Evolutionary conservation across 2,797 vertebrate genomes (phyloP), one percentile per base, ranked within the genome.

Genomic region (Pseudotriccus pelzelni): DNA sequence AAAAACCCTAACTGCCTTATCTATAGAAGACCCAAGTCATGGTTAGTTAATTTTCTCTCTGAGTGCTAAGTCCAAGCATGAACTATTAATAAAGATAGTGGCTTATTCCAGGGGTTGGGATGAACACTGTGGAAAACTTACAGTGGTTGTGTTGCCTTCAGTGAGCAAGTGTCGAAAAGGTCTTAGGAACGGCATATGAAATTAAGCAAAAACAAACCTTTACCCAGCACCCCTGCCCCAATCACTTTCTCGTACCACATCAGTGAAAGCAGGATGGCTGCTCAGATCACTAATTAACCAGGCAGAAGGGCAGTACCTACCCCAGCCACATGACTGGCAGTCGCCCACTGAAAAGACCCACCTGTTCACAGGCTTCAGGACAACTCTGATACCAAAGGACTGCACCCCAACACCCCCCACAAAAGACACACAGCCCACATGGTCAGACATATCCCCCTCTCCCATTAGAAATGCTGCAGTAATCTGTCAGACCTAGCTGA

Each of bases 351-450:
- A 10, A 12, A 28, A 41, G 25, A 23, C 7, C 39, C 47, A 27
- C 1, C 34, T 36, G 3, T 1, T 55, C 52, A n/a, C 30, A 50
- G 75, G 21, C 49, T 30, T 44, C 34, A 8, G 1, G 34, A n/a
- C 25, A 67, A 2, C 8, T 6, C 74, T n/a, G 37, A 22, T 22
- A 27, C 22, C 39, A 8, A 6, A 24, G 16, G 17, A 39, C 63
- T 3, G 4, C 16, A 22, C 30, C 4, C 17, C 25, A 9, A 30
- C 12, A 3, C 11, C 8, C 4, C 1, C 9, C 22, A 5, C 3
- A 25, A 37, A 50, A 32, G 18, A 50, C 43, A 14, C 24, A 32
- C 34, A 25, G 0, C 12, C 10, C 46, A 3, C 2, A 2, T 4
- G 25, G 27, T 43, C 36, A 34, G 39, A 44, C 17, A 13, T 1